Base-by-base conservation (phyloP, 2,888 invertebrate genomes). In the Aporophyla lueneburgensis region DNA sequence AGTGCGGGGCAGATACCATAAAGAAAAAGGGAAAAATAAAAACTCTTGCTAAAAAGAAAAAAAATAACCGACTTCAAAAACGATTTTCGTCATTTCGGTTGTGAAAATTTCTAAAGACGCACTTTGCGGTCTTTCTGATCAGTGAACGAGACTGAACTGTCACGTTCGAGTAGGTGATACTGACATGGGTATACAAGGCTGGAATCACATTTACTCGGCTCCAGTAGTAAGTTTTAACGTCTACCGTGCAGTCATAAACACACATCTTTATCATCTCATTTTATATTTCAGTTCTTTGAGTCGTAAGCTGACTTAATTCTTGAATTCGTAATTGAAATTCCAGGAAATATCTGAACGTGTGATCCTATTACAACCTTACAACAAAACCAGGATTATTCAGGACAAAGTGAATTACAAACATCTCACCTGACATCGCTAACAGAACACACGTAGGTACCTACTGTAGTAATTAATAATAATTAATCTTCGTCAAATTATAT, bases 401-500 rank as follows among this genome's bases (percentile, higher is more conserved):
- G 12, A 59, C 24, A 24, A 51, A 62, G n/a, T n/a, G 4, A 49
- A 14, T 40, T 12, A 54, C 49, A 21, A 40, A 62, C 12, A 49
- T 46, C 33, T 65, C 27, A 43, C 65, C 59, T 69, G 51, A 69
- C 33, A 49, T 27, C 51, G 4, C n/a, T 49, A 56, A 9, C 5
- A n/a, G 12, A 14, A 27, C 6, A 4, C 9, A 5, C 0, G 0
- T 21, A 14, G 0, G 40, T 6, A 54, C 5, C 6, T n/a, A n/a
- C 5, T 12, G n/a, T n/a, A 5, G 14, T 62, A 79, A 72, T 74
- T 61, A 67, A 59, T 74, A 54, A 51, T 77, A 27, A 75, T 81
- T 76, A 81, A 76, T 80, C 76, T 70, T 53, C 27, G 24, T 66
- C 69, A 66, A 66, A 61, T 70, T 46, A 51, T 61, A 53, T 78